Conservation (phyloP, 35 echinoderm and acorn worm species). For the Strongylocentrotus purpuratus region DNA sequence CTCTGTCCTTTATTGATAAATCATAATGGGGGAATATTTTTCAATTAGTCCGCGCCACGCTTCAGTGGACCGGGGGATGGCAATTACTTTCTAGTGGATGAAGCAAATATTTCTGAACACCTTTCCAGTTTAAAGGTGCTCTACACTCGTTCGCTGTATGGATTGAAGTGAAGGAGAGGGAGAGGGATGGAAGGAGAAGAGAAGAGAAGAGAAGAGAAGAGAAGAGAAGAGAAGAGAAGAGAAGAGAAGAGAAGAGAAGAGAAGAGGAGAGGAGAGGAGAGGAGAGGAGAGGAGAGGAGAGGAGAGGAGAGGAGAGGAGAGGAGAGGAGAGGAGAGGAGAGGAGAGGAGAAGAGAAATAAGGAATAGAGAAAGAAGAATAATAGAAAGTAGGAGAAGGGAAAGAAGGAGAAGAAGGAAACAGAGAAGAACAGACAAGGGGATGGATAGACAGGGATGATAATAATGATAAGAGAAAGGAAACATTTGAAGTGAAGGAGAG, state of each 20-base stretch:
- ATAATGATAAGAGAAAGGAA: too few relatives aligned
- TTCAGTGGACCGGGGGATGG: background rate
- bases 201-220: background rate
- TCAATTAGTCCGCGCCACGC: slow-evolving; percentile 21
- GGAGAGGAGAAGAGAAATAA: background rate
- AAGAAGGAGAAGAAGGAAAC: background rate
- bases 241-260: too few relatives aligned
- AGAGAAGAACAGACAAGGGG: too few relatives aligned
- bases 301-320: background rate
- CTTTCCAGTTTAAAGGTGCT: background rate
- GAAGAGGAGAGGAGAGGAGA: background rate
- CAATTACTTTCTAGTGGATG: background rate
- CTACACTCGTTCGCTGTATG: background rate
- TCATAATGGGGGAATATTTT: slow-evolving; percentile 31
- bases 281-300: background rate
- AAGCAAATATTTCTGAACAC: slow-evolving; percentile 5
- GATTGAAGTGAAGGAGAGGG: background rate
- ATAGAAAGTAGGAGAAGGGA: background rate
- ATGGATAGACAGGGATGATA: too few relatives aligned
- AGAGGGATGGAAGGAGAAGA: background rate
- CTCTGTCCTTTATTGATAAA: slow-evolving; percentile 8
- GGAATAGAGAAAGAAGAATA: background rate
- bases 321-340: background rate
- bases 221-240: background rate
- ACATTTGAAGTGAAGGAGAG: background rate